A percentile compares a stretch with the other conserved stretches of the same genome.
phyloP scores from a whole-genome alignment of 2,797 vertebrate genomes.

The Argyrosomus regius region DNA sequence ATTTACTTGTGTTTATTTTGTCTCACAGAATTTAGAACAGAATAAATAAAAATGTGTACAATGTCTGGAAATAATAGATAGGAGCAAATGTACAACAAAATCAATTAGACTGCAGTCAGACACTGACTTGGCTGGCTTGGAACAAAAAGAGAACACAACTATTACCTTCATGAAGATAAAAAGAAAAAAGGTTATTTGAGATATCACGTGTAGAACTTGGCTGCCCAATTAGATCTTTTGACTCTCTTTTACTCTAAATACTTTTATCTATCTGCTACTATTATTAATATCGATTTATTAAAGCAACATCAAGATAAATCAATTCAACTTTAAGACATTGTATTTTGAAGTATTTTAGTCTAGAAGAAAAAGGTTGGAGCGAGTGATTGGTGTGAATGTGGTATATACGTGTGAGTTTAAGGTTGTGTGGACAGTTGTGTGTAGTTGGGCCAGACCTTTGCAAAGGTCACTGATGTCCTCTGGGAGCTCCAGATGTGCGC shows the following conservation, averaged over 20 bases:
- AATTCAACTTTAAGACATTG: constrained; percentile 10
- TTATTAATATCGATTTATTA: background rate
- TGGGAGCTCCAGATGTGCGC: constrained; percentile 92
- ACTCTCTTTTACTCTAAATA: background rate
- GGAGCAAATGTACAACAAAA: constrained; percentile 1
- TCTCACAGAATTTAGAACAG: background rate
- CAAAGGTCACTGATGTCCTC: constrained; percentile 94
- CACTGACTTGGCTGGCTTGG: background rate
- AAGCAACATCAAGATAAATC: constrained; percentile 2
- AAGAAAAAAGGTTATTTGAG: background rate
- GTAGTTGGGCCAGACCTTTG: constrained; percentile 85
- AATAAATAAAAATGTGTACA: background rate
- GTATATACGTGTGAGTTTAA: background rate
- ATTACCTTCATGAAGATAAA: background rate
- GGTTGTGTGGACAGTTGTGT: constrained; percentile 20
- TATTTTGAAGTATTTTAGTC: background rate
- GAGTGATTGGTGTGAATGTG: background rate
- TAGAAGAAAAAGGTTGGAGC: background rate
- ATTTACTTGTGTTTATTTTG: background rate
- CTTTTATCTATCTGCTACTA: background rate
- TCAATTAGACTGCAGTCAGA: background rate
- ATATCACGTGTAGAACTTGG: background rate
- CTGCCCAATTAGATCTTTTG: background rate
- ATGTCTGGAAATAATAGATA: background rate
- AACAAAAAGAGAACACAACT: background rate